phyloP scores from a whole-genome alignment of 2,797 vertebrate species.

The Lerista edwardsae region DNA sequence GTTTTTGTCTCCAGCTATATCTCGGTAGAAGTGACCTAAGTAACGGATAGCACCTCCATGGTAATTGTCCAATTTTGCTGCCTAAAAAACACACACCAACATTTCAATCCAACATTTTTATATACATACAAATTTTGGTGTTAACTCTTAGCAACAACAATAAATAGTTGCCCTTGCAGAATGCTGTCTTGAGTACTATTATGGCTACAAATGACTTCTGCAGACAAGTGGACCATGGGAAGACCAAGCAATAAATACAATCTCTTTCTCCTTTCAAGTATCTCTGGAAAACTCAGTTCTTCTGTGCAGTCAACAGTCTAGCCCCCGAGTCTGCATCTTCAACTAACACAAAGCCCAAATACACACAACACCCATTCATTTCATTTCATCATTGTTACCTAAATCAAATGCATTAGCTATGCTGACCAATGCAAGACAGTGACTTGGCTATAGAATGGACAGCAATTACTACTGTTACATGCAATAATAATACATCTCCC shows the following conservation, averaged over 20 bases:
- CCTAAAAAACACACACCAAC: constrained; percentile 74
- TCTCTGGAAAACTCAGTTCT: not conserved
- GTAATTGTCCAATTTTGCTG: constrained; percentile 90
- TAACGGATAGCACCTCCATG: constrained; percentile 86
- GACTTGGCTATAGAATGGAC: not conserved
- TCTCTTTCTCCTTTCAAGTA: not conserved
- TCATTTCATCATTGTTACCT: not conserved
- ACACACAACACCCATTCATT: not conserved
- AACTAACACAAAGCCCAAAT: not conserved
- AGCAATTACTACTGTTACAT: not conserved
- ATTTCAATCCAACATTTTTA: constrained; percentile 32
- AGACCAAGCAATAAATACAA: not conserved
- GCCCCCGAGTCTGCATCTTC: not conserved
- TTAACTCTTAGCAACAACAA: not conserved
- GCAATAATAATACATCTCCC: not conserved
- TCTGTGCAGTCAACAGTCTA: not conserved
- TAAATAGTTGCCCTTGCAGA: not conserved
- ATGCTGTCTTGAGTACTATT: not conserved
- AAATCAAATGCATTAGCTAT: not conserved
- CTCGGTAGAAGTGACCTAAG: constrained; percentile 92
- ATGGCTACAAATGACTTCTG: no score
- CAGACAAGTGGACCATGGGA: not conserved
- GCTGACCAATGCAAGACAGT: not conserved
- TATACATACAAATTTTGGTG: not conserved
- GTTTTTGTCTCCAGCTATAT: constrained; percentile 83